Base-by-base conservation (phyloP, 2,113 vertebrate species). In the Cercocebus atys region DNA sequence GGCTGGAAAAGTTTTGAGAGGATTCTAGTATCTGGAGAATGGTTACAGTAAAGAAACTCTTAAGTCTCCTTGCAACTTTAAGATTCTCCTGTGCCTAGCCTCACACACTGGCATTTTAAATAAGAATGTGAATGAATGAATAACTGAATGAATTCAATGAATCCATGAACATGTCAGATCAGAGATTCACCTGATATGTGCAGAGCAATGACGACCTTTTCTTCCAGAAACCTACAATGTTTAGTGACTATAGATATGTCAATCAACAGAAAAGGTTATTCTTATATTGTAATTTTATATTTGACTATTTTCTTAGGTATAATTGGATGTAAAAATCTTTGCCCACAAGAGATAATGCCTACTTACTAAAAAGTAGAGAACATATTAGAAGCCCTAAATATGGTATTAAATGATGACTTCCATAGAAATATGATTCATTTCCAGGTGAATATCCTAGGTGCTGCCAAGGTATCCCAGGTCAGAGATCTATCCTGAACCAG, bases 181-280 rank as follows among this genome's bases (percentile, higher is more conserved):
- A 95, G 80, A 93, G 50, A 43, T 30, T 93, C 52, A 86, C 45
- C 45, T 78, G 55, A 55, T 27, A 76, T 9, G 5, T 50, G 35
- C 32, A 75, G 20, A 45, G 43, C 64, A 90, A 68, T 61, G 73
- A 78, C 68, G 88, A 87, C 75, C 83, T 95, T 93, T 96, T 83
- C 75, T 66, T 90, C 57, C 84, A 32, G 30, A 68, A 94, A 59
- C 27, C 52, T 80, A 43, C 47, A 73, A 38, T 90, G 6, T 35
- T 84, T 55, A 68, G 50, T 85, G 64, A 84, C 87, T 96, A 94
- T 70, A 88, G 81, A 80, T 82, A 38, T 75, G 61, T 75, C 70
- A 86, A 43, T 88, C 88, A 83, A 72, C 17, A 40, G 72, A 45
- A 95, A 94, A 96, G 89, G 40, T 84, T 88, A 93, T 43, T 57